These are phyloP conservation scores for Actenoides hombroni DNA, from an alignment of 2,113 vertebrate genomes.

Conservation along the genomic window DNA sequence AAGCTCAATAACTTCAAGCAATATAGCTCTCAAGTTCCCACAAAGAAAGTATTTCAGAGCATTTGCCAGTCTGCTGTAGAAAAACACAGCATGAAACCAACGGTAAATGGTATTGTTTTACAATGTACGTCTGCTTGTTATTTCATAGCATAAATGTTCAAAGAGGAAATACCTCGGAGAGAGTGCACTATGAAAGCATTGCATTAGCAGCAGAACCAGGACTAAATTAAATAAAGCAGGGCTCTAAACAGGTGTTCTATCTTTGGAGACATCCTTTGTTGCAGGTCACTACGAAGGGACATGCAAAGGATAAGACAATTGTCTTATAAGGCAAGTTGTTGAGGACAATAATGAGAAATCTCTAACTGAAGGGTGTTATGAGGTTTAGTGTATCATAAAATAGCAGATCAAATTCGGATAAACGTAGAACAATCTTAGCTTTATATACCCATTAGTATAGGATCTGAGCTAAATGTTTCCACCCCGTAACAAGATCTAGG, in stretches of 20 bases:
- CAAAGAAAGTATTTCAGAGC: not conserved
- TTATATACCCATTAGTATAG: not conserved
- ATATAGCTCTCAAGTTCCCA: not conserved
- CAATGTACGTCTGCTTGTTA: not conserved
- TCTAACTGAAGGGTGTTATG: not conserved
- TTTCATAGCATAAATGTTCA: not conserved
- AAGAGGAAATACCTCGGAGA: not conserved
- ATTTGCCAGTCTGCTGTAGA: not conserved
- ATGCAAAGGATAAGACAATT: not conserved
- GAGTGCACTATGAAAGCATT: not conserved
- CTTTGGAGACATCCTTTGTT: not conserved
- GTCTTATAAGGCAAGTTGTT: not conserved
- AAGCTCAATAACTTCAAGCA: not conserved
- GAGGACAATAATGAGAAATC: not conserved
- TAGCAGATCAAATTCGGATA: not conserved
- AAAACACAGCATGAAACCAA: not conserved
- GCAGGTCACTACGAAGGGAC: not conserved
- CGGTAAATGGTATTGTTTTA: slow-evolving; percentile 5
- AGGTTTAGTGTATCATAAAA: not conserved
- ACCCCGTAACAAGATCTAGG: not conserved
- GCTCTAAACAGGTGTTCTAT: not conserved
- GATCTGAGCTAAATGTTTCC: not conserved
- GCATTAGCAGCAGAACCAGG: not conserved
- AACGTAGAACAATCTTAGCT: not conserved
- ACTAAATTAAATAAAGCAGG: not conserved